Base-by-base conservation (phyloP, 2,888 invertebrate genomes). In the Plemyria rubiginata region DNA sequence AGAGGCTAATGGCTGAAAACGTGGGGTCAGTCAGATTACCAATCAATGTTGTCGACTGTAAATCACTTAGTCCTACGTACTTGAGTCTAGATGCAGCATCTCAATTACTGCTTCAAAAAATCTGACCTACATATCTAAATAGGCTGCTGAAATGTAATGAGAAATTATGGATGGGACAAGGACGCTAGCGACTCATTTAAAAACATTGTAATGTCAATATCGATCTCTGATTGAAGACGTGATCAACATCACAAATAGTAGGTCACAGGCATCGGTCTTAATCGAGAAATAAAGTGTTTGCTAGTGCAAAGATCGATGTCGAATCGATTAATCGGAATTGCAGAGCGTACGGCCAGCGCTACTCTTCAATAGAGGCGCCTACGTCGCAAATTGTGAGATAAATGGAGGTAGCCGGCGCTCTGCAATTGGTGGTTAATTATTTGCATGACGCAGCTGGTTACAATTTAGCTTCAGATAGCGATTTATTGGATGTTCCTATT, bases 241-340 rank as follows among this genome's bases (percentile, higher is more conserved):
- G 75, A 73, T 70, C 72, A 73, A 75, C 66, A 75, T 77, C 76
- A 79, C 70, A 67, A 81, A 81, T 80, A 81, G 70, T 84, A 72
- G 85, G 84, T 82, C 84, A 83, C 76, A 76, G 72, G 71, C 70
- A 67, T 71, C 75, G 80, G 80, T 84, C 76, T 84, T 82, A 86
- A 87, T 87, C 80, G 77, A 86, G 79, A 86, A 81, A 89, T 87
- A 85, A 86, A 91, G 88, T 89, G 88, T 84, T 81, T 74, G 76
- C 75, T 78, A 81, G 90, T 86, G 88, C 90, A 90, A 88, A 91
- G 90, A 90, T 90, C 88, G 91, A 90, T 90, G 90, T 86, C 88
- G 85, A 88, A 89, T 90, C 90, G 88, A 90, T 92, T 92, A 88
- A 85, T 85, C 76, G 84, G 76, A 89, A 88, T 91, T 89, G 89